Evolutionary conservation across 2,888 invertebrate genomes (phyloP).

Genomic region (Drosophila yooni): DNA sequence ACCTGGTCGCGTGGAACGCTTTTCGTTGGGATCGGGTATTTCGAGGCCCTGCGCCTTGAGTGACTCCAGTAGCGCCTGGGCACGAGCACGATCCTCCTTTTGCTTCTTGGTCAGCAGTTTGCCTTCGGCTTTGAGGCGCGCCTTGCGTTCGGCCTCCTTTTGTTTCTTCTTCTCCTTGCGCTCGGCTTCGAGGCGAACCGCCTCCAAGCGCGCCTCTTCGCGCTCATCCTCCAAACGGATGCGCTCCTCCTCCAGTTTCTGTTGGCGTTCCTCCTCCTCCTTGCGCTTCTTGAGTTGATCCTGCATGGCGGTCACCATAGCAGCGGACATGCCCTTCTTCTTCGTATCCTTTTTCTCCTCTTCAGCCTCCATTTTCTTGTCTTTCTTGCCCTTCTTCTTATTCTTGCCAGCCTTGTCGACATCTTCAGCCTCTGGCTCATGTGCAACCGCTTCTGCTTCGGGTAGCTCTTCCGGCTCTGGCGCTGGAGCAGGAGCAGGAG

Average conservation of each 20-base stretch:
- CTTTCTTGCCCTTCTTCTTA: conserved; percentile 85
- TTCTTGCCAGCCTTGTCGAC: conserved; percentile 83
- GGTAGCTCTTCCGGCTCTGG: conserved; percentile 42
- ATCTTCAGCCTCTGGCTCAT: conserved; percentile 68
- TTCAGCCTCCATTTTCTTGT: conserved; percentile 84
- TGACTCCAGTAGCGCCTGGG: conserved; percentile 94
- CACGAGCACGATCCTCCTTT: conserved; percentile 94
- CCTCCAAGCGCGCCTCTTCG: conserved; percentile 90
- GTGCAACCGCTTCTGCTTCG: conserved; percentile 21
- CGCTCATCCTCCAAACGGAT: conserved; percentile 90
- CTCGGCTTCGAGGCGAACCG: conserved; percentile 93
- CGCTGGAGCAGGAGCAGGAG: conserved; percentile 36
- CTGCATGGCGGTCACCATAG: conserved; percentile 95
- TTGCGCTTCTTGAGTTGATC: conserved; percentile 94
- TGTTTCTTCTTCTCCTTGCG: conserved; percentile 94
- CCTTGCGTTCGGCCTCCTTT: conserved; percentile 96
- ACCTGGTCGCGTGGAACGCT: conserved; percentile 87
- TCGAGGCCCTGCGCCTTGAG: conserved; percentile 95
- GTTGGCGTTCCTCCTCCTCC: conserved; percentile 93
- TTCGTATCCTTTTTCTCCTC: conserved; percentile 86
- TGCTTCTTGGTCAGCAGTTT: conserved; percentile 97
- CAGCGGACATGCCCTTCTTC: conserved; percentile 92
- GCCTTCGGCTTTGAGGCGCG: conserved; percentile 97
- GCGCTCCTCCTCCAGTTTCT: conserved; percentile 92
- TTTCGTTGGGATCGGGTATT: conserved; percentile 90